These are phyloP conservation scores for Diachasma alloeum DNA, from an alignment of 1,140 invertebrate species.

Conservation along the genomic window DNA sequence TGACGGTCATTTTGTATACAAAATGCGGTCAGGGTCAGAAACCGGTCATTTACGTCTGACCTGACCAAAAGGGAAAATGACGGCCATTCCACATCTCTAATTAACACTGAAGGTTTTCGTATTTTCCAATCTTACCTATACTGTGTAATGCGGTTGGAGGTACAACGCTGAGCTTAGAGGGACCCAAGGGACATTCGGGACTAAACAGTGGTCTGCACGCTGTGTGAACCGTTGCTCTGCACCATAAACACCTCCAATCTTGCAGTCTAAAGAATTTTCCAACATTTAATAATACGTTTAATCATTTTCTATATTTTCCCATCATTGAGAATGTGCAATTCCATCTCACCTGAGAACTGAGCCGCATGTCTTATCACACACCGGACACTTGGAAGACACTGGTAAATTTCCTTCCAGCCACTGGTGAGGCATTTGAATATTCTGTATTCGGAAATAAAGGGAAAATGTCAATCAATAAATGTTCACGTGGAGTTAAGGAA, in stretches of 20 bases:
- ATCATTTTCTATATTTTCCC: neutral
- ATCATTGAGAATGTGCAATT: constrained; percentile 5
- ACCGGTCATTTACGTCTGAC: too few species aligned
- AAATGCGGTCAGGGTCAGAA: too few species aligned
- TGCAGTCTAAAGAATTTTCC: constrained; percentile 73
- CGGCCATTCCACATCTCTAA: too few species aligned
- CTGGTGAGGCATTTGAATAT: constrained; percentile 94
- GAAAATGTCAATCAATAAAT: neutral
- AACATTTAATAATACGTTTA: neutral
- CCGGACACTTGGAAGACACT: constrained; percentile 89
- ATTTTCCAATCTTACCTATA: constrained; percentile 70
- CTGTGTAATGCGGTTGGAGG: constrained; percentile 92
- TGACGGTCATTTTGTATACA: too few species aligned
- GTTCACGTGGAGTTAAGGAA: too few species aligned
- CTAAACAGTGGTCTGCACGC: constrained; percentile 81
- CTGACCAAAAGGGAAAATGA: too few species aligned
- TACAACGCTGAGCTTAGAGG: constrained; percentile 88
- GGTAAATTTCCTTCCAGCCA: constrained; percentile 98
- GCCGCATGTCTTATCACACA: constrained; percentile 97
- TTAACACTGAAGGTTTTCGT: too few species aligned
- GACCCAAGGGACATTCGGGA: constrained; percentile 83
- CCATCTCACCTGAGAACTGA: constrained; percentile 82
- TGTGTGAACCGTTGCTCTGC: constrained; percentile 89
- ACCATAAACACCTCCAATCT: constrained; percentile 97
- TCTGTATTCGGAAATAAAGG: constrained; percentile 69